Evolutionary conservation across 2,797 vertebrate species (phyloP).

Genomic region (Antennarius maculatus): DNA sequence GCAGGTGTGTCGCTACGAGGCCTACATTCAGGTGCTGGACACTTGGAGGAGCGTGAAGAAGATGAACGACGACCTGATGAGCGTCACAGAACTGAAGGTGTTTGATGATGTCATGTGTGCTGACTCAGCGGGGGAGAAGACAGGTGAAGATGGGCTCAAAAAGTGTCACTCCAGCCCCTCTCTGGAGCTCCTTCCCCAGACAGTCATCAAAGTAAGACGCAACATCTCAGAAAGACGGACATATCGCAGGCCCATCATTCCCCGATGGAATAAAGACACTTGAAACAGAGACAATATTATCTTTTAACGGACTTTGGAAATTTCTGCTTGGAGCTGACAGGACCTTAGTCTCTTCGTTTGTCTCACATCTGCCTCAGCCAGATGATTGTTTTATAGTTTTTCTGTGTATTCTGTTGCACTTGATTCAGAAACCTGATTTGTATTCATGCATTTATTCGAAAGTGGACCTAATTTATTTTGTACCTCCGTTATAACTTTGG

Average conservation of each 20-base stretch:
- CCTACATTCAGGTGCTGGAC: constrained; percentile 83
- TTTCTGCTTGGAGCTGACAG: not conserved
- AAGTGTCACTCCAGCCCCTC: constrained; percentile 92
- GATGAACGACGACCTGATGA: constrained; percentile 10
- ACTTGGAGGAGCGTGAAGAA: constrained; percentile 68
- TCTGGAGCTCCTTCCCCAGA: constrained; percentile 75
- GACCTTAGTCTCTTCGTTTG: constrained; percentile 1
- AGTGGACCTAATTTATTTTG: constrained; percentile 58
- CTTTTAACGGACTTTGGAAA: not conserved
- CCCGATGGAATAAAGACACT: constrained; percentile 81
- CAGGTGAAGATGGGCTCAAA: constrained; percentile 74
- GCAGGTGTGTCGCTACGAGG: constrained; percentile 89
- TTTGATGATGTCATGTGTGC: constrained; percentile 80
- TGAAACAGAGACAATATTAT: not conserved
- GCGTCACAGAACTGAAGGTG: constrained; percentile 59
- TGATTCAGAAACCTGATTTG: constrained; percentile 27
- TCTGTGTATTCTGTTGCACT: constrained; percentile 53
- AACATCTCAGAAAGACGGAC: constrained; percentile 91
- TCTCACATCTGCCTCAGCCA: constrained; percentile 16
- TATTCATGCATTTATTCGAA: constrained; percentile 28
- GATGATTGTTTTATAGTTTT: constrained; percentile 12
- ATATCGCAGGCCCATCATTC: constrained; percentile 84
- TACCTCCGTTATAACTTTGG: constrained; percentile 2
- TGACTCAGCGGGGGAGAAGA: constrained; percentile 50
- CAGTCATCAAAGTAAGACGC: constrained; percentile 76